Evolutionary conservation across 2,888 invertebrate genomes (phyloP), one percentile per base, ranked within the genome.

Genomic region (Labia minor): DNA sequence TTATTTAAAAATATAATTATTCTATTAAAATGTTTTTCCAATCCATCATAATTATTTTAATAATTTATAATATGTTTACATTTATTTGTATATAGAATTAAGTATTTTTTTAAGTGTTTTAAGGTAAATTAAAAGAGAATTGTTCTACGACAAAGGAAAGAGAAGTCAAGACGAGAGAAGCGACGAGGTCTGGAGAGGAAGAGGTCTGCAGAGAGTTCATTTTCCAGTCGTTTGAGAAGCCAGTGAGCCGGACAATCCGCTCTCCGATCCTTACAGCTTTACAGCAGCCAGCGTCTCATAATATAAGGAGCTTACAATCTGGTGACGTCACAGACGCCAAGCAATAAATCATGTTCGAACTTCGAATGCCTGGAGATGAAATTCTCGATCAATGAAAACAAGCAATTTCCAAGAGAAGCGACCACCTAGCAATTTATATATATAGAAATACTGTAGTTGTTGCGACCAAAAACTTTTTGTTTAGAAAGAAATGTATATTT

Each of bases 201-300:
- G 49, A 49, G 49, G 49, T 49, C 49, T 49, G 49, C 49, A 49
- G 49, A 49, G 49, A 49, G 49, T 49, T 49, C 49, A 49, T 49
- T 49, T 49, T 49, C 49, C 49, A 49, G 49, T 49, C 49, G 49
- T 49, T 49, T 49, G 49, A 49, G 49, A 49, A 49, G n/a, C 49
- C 49, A 49, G 49, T 49, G 49, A 49, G 49, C 49, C 49, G 49
- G 49, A 49, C 49, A 49, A 49, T 49, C 49, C 49, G 49, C 49
- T 49, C 49, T 49, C 49, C 2, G 6, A n/a, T 49, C 49, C 49
- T 49, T 49, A 49, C 49, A 49, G 49, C 49, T 16, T 49, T 49
- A 49, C 49, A 49, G 49, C 49, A 49, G 49, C 49, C 49, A 49
- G 49, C 8, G 49, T 49, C 49, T 49, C 49, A 49, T 49, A 49